Evolutionary conservation across 2,113 vertebrate species (phyloP).

Genomic region (Ophthalmolycus amberensis): DNA sequence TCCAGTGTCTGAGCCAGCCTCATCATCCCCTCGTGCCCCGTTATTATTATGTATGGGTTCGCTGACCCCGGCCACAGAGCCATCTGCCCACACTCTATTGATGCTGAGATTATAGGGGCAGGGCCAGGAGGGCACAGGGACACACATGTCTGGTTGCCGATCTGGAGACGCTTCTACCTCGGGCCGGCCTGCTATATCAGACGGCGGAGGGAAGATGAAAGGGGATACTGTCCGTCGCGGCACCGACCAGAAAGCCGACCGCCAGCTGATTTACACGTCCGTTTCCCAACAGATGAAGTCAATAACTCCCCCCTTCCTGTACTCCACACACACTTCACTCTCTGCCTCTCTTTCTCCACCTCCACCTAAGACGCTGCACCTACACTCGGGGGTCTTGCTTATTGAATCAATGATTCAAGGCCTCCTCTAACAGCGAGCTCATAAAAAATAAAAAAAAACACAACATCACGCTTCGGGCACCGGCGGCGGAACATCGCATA

Average conservation of each 20-base stretch:
- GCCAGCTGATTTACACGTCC: conserved; percentile 55
- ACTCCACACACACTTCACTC: background rate
- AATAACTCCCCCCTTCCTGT: conserved; percentile 30
- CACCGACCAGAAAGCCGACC: conserved; percentile 16
- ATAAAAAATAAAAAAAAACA: conserved; percentile 25
- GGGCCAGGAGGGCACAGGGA: conserved; percentile 54
- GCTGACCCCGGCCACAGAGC: conserved; percentile 50
- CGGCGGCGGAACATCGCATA: conserved; percentile 37
- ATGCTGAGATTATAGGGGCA: conserved; percentile 61
- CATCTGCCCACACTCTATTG: conserved; percentile 74
- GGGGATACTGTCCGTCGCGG: background rate
- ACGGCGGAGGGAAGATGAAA: conserved; percentile 46
- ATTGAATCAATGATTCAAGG: conserved; percentile 52
- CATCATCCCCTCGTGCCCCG: conserved; percentile 66
- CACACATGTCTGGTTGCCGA: conserved; percentile 49
- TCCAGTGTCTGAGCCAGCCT: conserved; percentile 59
- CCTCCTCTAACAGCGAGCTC: conserved; percentile 38
- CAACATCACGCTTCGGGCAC: conserved; percentile 16
- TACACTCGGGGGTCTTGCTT: conserved; percentile 12
- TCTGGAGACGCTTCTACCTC: conserved; percentile 15
- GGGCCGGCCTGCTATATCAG: conserved; percentile 14
- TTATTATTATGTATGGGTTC: conserved; percentile 46
- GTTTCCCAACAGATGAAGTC: conserved; percentile 49
- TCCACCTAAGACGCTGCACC: conserved; percentile 20
- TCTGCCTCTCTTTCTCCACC: conserved; percentile 12